Evolutionary conservation across 1,140 invertebrate genomes (phyloP).

Genomic region (Heliconius hermathena): DNA sequence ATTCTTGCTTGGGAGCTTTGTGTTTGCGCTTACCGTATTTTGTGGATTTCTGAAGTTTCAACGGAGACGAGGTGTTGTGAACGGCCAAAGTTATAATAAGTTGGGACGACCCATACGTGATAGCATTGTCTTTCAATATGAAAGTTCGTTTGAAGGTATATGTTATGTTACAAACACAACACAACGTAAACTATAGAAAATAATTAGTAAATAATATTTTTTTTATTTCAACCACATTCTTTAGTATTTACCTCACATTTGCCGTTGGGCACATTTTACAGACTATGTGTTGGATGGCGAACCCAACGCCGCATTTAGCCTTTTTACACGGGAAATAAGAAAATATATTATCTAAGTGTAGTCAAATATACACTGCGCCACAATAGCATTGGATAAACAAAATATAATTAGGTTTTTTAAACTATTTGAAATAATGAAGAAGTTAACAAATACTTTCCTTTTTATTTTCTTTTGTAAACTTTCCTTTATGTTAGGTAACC

Average conservation of each 20-base stretch:
- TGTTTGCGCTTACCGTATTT: conserved; percentile 62
- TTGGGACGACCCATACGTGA: conserved; percentile 55
- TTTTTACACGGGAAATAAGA: too few relatives aligned
- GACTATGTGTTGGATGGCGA: background rate
- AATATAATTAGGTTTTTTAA: background rate
- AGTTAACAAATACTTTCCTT: background rate
- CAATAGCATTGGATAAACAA: background rate
- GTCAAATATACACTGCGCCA: background rate
- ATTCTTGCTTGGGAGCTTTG: conserved; percentile 48
- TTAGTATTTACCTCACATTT: background rate
- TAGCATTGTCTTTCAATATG: conserved; percentile 64
- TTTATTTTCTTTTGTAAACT: conserved; percentile 18
- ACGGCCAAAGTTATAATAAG: conserved; percentile 77
- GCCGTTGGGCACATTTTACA: background rate
- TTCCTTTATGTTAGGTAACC: conserved; percentile 12
- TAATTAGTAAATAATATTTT: too few relatives aligned
- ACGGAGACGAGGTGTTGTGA: conserved; percentile 62
- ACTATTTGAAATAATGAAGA: background rate
- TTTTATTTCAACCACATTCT: too few relatives aligned
- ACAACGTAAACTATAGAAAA: too few relatives aligned
- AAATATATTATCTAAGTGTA: background rate
- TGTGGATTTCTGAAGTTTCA: conserved; percentile 60
- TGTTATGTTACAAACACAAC: too few relatives aligned
- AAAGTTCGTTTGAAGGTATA: conserved; percentile 36
- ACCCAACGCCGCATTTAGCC: too few relatives aligned